A percentile compares a stretch with the other conserved stretches of the same genome.
Conservation (phyloP, 1,140 invertebrate species). For the Conopomorpha cramerella region DNA sequence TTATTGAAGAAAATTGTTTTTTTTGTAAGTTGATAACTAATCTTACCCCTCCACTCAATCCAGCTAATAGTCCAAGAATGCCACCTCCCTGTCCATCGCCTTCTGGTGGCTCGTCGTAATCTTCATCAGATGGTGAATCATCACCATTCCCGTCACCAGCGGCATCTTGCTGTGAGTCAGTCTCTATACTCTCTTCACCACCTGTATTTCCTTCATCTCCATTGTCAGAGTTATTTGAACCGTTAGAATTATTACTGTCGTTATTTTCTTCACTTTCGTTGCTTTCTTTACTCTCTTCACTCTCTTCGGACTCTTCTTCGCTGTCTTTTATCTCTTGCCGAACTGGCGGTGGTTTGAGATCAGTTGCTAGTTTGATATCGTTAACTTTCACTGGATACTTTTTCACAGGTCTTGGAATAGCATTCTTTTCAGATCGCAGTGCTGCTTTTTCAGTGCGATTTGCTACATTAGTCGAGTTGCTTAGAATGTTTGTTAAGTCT, state of each 20-base stretch:
- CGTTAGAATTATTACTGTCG: slow-evolving; percentile 11
- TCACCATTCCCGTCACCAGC: slow-evolving; percentile 4
- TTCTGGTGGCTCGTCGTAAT: slow-evolving; percentile 22
- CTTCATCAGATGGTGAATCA: slow-evolving; percentile 9
- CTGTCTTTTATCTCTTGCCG: slow-evolving; percentile 19
- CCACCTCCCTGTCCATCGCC: slow-evolving; percentile 42
- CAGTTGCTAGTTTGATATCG: slow-evolving; percentile 11
- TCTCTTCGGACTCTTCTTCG: slow-evolving; percentile 20
- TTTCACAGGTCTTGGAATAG: too few species aligned
- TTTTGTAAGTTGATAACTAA: not conserved
- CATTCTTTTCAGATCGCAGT: too few species aligned
- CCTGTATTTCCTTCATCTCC: slow-evolving; percentile 14
- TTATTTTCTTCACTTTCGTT: slow-evolving; percentile 10
- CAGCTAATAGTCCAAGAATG: slow-evolving; percentile 36
- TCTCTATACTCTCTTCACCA: slow-evolving; percentile 18
- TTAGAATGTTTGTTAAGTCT: too few species aligned
- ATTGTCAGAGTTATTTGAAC: slow-evolving; percentile 13
- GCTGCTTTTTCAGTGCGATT: too few species aligned
- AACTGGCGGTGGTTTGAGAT: slow-evolving; percentile 6
- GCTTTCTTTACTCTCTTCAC: slow-evolving; percentile 18
- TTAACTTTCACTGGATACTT: too few species aligned
- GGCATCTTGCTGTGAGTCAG: slow-evolving; percentile 1
- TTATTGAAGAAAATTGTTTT: slow-evolving; percentile 3
- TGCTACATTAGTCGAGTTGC: too few species aligned
- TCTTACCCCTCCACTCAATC: slow-evolving; percentile 47